Percentiles rank a stretch among this genome's conserved stretches.
Conservation (phyloP, 2,113 vertebrate species). For the Chinchilla lanigera region DNA sequence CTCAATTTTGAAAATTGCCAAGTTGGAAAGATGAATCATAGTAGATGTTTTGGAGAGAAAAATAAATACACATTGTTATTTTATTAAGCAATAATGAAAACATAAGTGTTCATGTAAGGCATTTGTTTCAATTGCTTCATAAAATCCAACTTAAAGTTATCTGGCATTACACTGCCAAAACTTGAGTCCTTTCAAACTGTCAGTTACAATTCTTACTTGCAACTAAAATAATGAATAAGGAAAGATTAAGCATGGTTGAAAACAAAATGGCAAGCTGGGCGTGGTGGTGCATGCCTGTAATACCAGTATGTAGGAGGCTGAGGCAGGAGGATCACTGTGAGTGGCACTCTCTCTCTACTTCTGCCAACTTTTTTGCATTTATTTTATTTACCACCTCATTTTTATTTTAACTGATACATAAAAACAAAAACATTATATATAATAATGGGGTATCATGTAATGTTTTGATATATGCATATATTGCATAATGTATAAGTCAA, state of each 20-base stretch:
- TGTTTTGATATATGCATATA: background rate
- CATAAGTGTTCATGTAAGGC: background rate
- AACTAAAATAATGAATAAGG: background rate
- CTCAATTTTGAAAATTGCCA: slow-evolving; percentile 63
- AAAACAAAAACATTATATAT: background rate
- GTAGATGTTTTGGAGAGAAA: slow-evolving; percentile 54
- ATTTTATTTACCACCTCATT: background rate
- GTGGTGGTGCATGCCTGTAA: background rate
- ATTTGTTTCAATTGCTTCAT: slow-evolving; percentile 12
- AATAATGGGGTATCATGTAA: background rate
- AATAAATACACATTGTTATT: slow-evolving; percentile 32
- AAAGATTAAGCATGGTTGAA: background rate
- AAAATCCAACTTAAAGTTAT: background rate
- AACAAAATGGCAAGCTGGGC: background rate
- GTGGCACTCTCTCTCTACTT: background rate
- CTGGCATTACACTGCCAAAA: background rate
- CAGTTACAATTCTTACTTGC: background rate
- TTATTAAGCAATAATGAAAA: slow-evolving; percentile 48
- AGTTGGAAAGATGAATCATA: slow-evolving; percentile 74
- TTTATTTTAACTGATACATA: background rate
- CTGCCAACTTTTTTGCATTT: background rate
- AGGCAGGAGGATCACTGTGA: background rate
- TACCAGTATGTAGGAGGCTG: background rate
- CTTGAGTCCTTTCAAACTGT: background rate
- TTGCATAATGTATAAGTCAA: background rate